A percentile compares a stretch with the other conserved stretches of the same genome.
These are phyloP conservation scores for Netelia melanura DNA, from an alignment of 2,888 invertebrate genomes.

Conservation along the genomic window DNA sequence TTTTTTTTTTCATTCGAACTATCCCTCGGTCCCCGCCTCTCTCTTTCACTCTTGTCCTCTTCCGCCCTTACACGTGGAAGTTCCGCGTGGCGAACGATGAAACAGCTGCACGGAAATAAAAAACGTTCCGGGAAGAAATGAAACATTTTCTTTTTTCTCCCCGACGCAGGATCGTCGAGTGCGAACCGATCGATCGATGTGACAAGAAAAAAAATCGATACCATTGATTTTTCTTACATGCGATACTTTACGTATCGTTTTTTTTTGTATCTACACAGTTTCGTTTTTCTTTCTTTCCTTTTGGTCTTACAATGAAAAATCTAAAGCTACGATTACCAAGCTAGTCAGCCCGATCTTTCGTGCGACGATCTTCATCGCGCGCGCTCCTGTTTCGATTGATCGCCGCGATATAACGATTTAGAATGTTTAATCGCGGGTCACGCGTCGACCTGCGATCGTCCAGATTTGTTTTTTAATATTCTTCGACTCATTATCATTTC, in stretches of 20 bases:
- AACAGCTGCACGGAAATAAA: conserved; percentile 52
- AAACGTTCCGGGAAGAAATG: conserved; percentile 19
- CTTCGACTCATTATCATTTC: neutral
- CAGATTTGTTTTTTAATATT: neutral
- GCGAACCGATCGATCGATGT: neutral
- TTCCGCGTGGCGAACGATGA: conserved; percentile 37
- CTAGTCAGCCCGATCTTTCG: conserved; percentile 46
- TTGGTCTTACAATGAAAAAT: conserved; percentile 70
- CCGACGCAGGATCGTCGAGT: neutral
- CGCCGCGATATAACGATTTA: conserved; percentile 8
- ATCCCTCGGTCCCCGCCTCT: neutral
- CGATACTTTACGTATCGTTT: conserved; percentile 44
- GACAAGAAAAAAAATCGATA: conserved; percentile 27
- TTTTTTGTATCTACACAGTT: conserved; percentile 56
- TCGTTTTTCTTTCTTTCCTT: conserved; percentile 8
- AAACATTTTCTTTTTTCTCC: neutral
- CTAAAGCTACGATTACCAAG: conserved; percentile 65
- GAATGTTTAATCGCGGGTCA: neutral
- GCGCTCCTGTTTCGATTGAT: neutral
- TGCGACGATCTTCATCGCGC: conserved; percentile 36
- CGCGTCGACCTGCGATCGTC: neutral
- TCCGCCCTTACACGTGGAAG: conserved; percentile 44
- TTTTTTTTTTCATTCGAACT: neutral
- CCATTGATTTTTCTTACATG: conserved; percentile 11
- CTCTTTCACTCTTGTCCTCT: conserved; percentile 15